Evolutionary conservation across 2,888 invertebrate species (phyloP).

Genomic region (Rhamnusium bicolor): DNA sequence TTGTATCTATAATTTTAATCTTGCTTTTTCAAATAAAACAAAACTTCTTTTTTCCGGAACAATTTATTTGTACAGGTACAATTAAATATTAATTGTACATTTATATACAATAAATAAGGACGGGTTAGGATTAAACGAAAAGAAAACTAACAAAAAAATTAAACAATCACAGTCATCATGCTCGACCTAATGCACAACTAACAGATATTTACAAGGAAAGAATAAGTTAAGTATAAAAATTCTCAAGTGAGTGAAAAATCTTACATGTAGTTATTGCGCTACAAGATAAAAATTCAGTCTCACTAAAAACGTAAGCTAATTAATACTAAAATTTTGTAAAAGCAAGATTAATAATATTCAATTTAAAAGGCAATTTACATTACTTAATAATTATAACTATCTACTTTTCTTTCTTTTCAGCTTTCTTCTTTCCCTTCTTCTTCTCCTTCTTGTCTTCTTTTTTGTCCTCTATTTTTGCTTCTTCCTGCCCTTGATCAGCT

Average conservation of each 20-base stretch:
- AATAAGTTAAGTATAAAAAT: slow-evolving; percentile 40
- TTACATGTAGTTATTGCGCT: slow-evolving; percentile 31
- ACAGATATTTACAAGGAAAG: slow-evolving; percentile 43
- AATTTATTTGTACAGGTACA: slow-evolving; percentile 57
- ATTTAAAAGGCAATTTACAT: slow-evolving; percentile 23
- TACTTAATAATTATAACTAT: not conserved
- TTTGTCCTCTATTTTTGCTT: slow-evolving; percentile 34
- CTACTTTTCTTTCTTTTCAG: slow-evolving; percentile 47
- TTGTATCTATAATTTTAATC: slow-evolving; percentile 29
- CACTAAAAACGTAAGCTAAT: slow-evolving; percentile 39
- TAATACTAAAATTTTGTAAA: slow-evolving; percentile 46
- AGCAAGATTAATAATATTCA: slow-evolving; percentile 53
- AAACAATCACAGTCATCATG: slow-evolving; percentile 58
- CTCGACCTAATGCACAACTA: slow-evolving; percentile 41
- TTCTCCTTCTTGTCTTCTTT: slow-evolving; percentile 49
- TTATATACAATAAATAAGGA: slow-evolving; percentile 58
- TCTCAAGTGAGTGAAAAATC: slow-evolving; percentile 43
- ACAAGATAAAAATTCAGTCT: slow-evolving; percentile 48
- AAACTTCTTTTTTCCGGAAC: slow-evolving; percentile 20
- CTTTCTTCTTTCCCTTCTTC: slow-evolving; percentile 50
- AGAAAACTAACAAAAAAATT: slow-evolving; percentile 52
- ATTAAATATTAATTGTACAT: slow-evolving; percentile 55
- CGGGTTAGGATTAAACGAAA: slow-evolving; percentile 44
- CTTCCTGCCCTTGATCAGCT: slow-evolving; percentile 18
- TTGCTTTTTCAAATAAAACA: slow-evolving; percentile 42